A percentile compares a stretch with the other conserved stretches of the same genome.
phyloP scores from a whole-genome alignment of 53 echinoderm and acorn worm species.

The Temnopleurus reevesii region DNA sequence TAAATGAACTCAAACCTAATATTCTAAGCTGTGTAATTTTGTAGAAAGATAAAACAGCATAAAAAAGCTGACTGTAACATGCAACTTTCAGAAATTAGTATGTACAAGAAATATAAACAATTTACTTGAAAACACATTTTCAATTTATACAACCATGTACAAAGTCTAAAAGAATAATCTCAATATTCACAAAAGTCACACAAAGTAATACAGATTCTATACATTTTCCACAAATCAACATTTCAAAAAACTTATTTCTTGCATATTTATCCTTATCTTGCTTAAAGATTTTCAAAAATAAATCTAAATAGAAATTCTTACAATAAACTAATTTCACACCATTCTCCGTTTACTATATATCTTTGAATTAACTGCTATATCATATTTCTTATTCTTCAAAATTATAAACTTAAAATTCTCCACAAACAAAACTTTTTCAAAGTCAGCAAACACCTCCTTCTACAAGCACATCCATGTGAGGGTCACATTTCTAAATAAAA shows the following conservation, averaged over 20 bases:
- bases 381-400: too few species aligned
- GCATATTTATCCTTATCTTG: too few species aligned
- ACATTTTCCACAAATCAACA: not conserved
- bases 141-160: not conserved
- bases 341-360: too few species aligned
- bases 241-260: not conserved
- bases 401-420: too few species aligned
- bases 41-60: not conserved
- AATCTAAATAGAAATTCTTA: too few species aligned
- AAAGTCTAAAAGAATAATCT: not conserved
- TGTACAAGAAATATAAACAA: constrained; percentile 27
- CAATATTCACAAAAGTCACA: too few species aligned
- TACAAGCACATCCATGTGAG: not conserved
- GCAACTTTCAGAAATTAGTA: not conserved
- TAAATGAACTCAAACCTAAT: too few species aligned
- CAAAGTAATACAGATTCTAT: not conserved
- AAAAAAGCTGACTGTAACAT: not conserved
- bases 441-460: not conserved
- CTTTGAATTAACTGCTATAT: too few species aligned
- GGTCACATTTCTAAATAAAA: not conserved
- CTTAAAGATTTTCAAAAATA: too few species aligned
- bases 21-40: too few species aligned
- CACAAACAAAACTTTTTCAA: too few species aligned
- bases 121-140: not conserved
- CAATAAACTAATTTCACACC: too few species aligned